phyloP scores from a whole-genome alignment of 2,888 invertebrate species.

The Chrysopilus asiliformis region DNA sequence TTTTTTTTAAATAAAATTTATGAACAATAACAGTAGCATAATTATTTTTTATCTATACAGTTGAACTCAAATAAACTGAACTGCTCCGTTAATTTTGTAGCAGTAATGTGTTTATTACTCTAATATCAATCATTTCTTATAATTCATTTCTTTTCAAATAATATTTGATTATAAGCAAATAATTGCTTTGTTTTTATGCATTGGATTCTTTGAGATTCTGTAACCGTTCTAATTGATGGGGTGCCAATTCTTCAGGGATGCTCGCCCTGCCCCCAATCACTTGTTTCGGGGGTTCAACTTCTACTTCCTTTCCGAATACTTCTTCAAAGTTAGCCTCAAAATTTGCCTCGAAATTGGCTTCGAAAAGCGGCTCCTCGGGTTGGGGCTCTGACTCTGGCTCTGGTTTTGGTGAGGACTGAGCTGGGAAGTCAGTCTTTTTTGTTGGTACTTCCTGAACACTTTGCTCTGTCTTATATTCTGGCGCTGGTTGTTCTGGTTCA shows the following conservation, averaged over 20 bases:
- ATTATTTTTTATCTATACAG: too few relatives aligned
- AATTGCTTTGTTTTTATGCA: conserved; percentile 56
- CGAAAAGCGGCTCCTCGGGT: conserved; percentile 9
- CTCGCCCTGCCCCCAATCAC: conserved; percentile 67
- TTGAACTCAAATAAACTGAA: too few relatives aligned
- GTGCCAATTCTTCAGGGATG: conserved; percentile 79
- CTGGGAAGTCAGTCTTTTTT: too few relatives aligned
- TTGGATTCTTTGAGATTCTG: conserved; percentile 85
- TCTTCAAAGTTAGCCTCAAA: conserved; percentile 36
- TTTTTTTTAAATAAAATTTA: too few relatives aligned
- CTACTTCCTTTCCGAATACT: conserved; percentile 33
- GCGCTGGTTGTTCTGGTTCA: conserved; percentile 13
- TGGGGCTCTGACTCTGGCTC: not conserved
- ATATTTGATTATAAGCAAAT: too few relatives aligned
- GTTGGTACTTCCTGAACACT: conserved; percentile 6
- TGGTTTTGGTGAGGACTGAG: not conserved
- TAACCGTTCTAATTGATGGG: conserved; percentile 74
- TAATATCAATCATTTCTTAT: too few relatives aligned
- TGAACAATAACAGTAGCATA: too few relatives aligned
- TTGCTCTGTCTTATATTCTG: conserved; percentile 22
- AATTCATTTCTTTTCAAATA: too few relatives aligned
- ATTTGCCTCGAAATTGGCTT: conserved; percentile 30
- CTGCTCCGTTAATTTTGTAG: too few relatives aligned
- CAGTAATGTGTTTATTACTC: too few relatives aligned
- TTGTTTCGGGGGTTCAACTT: conserved; percentile 43